phyloP scores from a whole-genome alignment of 2,113 vertebrate genomes.

The Stomatorhinus ivindoensis region DNA sequence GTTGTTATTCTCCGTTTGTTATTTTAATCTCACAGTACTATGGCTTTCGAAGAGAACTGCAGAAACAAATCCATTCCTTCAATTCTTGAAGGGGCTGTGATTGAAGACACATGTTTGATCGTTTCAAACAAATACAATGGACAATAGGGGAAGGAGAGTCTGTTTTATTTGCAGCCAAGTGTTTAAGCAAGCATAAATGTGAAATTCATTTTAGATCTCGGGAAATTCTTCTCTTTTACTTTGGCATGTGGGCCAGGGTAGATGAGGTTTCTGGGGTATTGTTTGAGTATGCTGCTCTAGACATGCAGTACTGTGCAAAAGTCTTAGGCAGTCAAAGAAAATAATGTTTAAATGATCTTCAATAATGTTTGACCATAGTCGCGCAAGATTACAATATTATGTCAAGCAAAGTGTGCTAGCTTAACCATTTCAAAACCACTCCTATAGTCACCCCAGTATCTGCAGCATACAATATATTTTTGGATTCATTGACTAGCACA shows the following conservation, averaged over 20 bases:
- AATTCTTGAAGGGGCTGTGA: slow-evolving; percentile 6
- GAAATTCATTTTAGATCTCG: slow-evolving; percentile 17
- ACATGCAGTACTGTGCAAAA: background rate
- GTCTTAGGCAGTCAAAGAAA: background rate
- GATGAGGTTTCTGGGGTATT: background rate
- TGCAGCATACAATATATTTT: background rate
- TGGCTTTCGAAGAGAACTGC: background rate
- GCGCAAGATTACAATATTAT: background rate
- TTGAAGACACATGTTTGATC: slow-evolving; percentile 38
- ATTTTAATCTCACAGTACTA: background rate
- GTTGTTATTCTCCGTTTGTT: background rate
- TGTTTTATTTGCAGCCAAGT: slow-evolving; percentile 21
- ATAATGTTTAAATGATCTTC: background rate
- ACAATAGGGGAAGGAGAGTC: slow-evolving; percentile 8
- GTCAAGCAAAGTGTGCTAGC: background rate
- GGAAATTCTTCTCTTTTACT: slow-evolving; percentile 16
- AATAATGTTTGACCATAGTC: background rate
- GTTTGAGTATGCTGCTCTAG: background rate
- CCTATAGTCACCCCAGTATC: background rate
- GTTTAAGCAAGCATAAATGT: background rate
- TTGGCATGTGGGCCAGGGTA: background rate
- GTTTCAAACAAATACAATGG: slow-evolving; percentile 18
- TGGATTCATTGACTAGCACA: background rate
- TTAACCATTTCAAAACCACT: background rate
- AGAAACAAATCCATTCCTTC: background rate